Evolutionary conservation across 2,888 invertebrate genomes (phyloP), one percentile per base, ranked within the genome.

Genomic region (Spodoptera littoralis): DNA sequence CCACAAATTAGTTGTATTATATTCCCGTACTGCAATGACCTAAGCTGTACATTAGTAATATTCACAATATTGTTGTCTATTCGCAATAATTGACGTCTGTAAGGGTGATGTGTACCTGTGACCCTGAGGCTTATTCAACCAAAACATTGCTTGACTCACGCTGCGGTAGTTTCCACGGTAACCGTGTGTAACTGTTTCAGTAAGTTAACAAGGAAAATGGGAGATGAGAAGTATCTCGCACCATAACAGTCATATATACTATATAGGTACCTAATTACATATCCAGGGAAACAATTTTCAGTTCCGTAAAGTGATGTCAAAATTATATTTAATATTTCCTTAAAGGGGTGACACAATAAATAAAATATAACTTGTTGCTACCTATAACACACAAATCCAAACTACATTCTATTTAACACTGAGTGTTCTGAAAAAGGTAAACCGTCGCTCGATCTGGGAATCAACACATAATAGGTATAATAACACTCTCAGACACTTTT

Each of bases 81-180:
- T 70, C 53, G 36, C 58, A 54, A 55, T 70, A 65, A 65, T 70
- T 78, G 81, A 75, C 76, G 80, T 68, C 30, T 9, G 66, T 54
- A 43, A 64, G 67, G 66, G 72, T 77, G 52, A 60, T 70, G 59
- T 65, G 52, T 62, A 61, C 57, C 18, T n/a, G 60, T 66, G 76
- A 62, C 77, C 81, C 62, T 80, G 81, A 66, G 27, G 71, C 61
- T 63, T 77, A 53, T 78, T 75, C 81, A 78, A 78, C 77, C 79
- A 78, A 71, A 78, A 80, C 79, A 78, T 72, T 60, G 60, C 52
- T 70, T 78, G 77, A 78, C 79, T 78, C 77, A 78, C 59, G 68
- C 50, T 24, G 42, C 54, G 66, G 70, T 51, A 54, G 65, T 61
- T 78, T 67, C 66, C 66, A 67, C 44, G 53, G 63, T 60, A 70